Percentiles rank a stretch among this genome's conserved stretches.
Evolutionary conservation across 1,140 invertebrate genomes (phyloP).

Genomic region (Battus philenor): DNA sequence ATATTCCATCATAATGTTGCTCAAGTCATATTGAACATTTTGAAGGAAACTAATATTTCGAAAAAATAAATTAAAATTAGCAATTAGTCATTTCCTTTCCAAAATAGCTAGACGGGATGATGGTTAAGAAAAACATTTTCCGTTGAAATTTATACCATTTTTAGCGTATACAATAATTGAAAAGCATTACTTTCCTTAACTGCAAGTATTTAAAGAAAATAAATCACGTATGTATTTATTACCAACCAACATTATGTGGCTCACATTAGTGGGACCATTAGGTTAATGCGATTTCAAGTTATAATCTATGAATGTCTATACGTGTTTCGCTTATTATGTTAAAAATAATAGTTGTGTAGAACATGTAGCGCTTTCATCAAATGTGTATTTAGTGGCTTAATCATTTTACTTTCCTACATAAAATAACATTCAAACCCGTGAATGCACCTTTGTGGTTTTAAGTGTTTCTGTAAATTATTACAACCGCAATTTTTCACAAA

Average conservation of each 20-base stretch:
- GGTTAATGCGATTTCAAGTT: constrained; percentile 1
- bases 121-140: constrained; percentile 10
- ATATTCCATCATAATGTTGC: constrained; percentile 71
- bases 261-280: constrained; percentile 16
- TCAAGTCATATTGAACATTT: constrained; percentile 68
- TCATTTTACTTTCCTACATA: background rate
- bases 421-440: too few species aligned
- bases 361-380: constrained; percentile 11
- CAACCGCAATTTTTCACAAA: too few species aligned
- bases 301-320: constrained; percentile 7
- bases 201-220: constrained; percentile 4
- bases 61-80: constrained; percentile 53
- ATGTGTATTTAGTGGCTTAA: background rate
- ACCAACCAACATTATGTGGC: constrained; percentile 7
- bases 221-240: constrained; percentile 8
- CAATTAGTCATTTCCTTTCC: constrained; percentile 71
- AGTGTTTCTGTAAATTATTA: too few species aligned
- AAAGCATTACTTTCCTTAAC: constrained; percentile 5
- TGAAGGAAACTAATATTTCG: constrained; percentile 62
- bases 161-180: constrained; percentile 9
- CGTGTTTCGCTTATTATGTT: constrained; percentile 15
- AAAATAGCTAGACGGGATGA: constrained; percentile 57
- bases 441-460: too few species aligned
- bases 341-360: constrained; percentile 15
- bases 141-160: constrained; percentile 9